Evolutionary conservation across 2,888 invertebrate genomes (phyloP).

Genomic region (Acleris literana): DNA sequence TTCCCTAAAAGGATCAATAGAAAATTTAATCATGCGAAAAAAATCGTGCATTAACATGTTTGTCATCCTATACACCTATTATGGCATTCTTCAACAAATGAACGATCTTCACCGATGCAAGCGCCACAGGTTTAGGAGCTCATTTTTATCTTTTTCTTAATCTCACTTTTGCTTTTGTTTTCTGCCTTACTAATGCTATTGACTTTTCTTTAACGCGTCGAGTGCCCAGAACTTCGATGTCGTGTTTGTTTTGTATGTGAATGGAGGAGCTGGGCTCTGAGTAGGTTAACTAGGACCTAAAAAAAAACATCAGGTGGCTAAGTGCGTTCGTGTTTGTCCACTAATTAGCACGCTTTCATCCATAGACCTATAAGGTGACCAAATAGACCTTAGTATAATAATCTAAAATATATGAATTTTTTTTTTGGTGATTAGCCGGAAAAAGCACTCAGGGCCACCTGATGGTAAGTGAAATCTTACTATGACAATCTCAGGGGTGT

Average conservation of each 20-base stretch:
- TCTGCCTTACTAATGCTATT: conserved; percentile 15
- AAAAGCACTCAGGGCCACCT: too few relatives aligned
- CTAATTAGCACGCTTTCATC: conserved; percentile 32
- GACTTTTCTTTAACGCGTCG: conserved; percentile 16
- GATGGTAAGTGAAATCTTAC: too few relatives aligned
- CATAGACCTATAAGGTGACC: conserved; percentile 11
- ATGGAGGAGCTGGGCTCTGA: too few relatives aligned
- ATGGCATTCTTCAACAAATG: not conserved
- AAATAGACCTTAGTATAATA: not conserved
- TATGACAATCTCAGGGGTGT: too few relatives aligned
- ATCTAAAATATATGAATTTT: too few relatives aligned
- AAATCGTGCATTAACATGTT: too few relatives aligned
- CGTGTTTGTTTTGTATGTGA: too few relatives aligned
- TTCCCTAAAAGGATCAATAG: too few relatives aligned
- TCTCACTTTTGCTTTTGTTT: conserved; percentile 25
- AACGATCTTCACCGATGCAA: not conserved
- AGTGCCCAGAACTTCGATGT: not conserved
- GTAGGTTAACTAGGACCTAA: conserved; percentile 6
- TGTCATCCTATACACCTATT: too few relatives aligned
- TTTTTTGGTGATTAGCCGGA: too few relatives aligned
- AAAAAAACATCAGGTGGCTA: conserved; percentile 25
- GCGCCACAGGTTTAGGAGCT: not conserved
- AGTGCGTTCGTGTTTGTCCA: conserved; percentile 34
- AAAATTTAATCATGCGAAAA: too few relatives aligned
- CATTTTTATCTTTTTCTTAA: not conserved